Evolutionary conservation across 2,888 invertebrate species (phyloP).

Genomic region (Palloptera scutellata): DNA sequence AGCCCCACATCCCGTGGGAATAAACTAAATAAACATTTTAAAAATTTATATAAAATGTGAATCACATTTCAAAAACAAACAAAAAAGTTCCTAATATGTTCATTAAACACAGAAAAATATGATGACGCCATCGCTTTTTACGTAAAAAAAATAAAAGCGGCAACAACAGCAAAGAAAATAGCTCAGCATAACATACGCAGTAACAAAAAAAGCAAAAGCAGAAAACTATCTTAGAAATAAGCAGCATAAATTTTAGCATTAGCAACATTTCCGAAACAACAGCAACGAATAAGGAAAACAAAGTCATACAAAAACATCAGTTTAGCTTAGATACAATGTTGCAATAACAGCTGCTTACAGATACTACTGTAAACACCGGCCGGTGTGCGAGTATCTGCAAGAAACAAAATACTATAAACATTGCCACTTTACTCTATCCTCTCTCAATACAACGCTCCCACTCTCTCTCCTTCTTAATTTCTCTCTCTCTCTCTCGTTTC

Average conservation of each 20-base stretch:
- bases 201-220: constrained; percentile 11
- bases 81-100: too few relatives aligned
- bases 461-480: neutral
- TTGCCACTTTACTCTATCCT: constrained; percentile 21
- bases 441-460: constrained; percentile 25
- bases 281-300: neutral
- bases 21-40: too few relatives aligned
- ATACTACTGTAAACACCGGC: constrained; percentile 46
- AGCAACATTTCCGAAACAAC: constrained; percentile 17
- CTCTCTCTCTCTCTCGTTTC: constrained; percentile 2
- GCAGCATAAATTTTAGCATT: constrained; percentile 8
- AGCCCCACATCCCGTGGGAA: too few relatives aligned
- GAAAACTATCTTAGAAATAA: constrained; percentile 3
- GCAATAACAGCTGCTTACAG: constrained; percentile 55
- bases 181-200: constrained; percentile 9
- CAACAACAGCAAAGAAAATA: constrained; percentile 3
- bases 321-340: constrained; percentile 47
- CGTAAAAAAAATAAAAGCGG: constrained; percentile 7
- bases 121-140: constrained; percentile 29
- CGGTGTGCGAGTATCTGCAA: constrained; percentile 42
- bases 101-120: neutral
- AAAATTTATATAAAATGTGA: too few relatives aligned
- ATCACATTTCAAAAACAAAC: too few relatives aligned
- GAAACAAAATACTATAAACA: constrained; percentile 6
- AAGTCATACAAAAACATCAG: constrained; percentile 10